These are phyloP conservation scores for Cololabis saira DNA, from an alignment of 2,113 vertebrate genomes.

Conservation along the genomic window DNA sequence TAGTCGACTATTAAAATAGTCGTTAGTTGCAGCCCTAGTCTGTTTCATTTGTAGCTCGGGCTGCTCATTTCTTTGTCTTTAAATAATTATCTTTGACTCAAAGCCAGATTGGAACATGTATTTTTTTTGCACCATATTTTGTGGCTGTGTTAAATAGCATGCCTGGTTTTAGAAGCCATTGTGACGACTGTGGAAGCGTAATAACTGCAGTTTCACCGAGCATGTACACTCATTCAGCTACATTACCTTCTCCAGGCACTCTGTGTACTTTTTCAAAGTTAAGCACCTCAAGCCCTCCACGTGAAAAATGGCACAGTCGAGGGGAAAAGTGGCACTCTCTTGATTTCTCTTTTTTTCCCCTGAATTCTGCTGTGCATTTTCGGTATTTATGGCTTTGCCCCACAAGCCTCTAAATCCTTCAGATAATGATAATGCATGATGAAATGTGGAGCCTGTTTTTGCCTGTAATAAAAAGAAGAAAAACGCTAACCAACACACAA, in stretches of 20 bases:
- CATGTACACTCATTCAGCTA: slow-evolving; percentile 3
- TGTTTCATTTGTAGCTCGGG: too few relatives aligned
- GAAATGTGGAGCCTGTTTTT: slow-evolving; percentile 6
- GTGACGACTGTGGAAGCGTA: not conserved
- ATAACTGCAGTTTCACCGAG: not conserved
- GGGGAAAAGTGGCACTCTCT: slow-evolving; percentile 48
- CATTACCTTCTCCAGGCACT: slow-evolving; percentile 14
- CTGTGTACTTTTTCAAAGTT: slow-evolving; percentile 23
- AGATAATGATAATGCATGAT: slow-evolving; percentile 22
- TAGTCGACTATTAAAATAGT: too few relatives aligned
- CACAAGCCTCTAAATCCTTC: slow-evolving; percentile 30
- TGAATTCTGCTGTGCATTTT: slow-evolving; percentile 25
- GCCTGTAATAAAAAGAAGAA: slow-evolving; percentile 9
- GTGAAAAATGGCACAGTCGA: slow-evolving; percentile 48
- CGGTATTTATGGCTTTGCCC: slow-evolving; percentile 5
- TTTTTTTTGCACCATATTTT: slow-evolving; percentile 6
- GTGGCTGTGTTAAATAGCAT: not conserved
- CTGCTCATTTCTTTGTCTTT: too few relatives aligned
- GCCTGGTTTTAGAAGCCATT: not conserved
- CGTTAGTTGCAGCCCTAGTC: too few relatives aligned
- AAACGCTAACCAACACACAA: slow-evolving; percentile 4
- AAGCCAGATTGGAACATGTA: not conserved
- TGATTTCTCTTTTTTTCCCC: slow-evolving; percentile 3
- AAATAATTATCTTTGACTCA: too few relatives aligned
- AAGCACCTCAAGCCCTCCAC: slow-evolving; percentile 9